Evolutionary conservation across 2,113 vertebrate species (phyloP).

Genomic region (Thinocorus orbignyianus): DNA sequence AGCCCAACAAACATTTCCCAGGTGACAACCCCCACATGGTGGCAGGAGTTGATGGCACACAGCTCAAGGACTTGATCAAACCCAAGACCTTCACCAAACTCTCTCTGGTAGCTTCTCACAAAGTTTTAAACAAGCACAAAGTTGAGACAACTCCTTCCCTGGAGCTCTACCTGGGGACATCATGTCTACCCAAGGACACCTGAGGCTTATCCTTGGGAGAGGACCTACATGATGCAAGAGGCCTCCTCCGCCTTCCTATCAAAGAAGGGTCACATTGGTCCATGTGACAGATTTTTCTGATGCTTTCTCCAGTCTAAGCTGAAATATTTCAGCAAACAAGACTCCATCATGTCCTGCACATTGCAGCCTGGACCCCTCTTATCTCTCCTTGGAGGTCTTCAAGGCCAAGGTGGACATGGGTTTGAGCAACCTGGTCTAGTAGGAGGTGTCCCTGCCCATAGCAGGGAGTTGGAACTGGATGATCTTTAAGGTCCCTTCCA

Average conservation of each 20-base stretch:
- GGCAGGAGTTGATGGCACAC: fast-evolving
- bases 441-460: background rate
- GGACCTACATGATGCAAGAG: background rate
- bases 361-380: background rate
- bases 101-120: background rate
- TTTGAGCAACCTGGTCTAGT: background rate
- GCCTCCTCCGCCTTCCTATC: background rate
- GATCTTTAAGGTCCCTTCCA: background rate
- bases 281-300: background rate
- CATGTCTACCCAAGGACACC: fast-evolving
- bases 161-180: background rate
- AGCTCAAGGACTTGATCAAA: background rate
- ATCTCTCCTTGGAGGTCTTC: background rate
- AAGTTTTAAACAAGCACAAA: background rate
- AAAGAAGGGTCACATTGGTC: background rate
- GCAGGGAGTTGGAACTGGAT: background rate
- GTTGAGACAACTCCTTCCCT: background rate
- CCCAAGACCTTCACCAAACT: background rate
- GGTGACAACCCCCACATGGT: fast-evolving
- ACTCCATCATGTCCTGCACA: background rate
- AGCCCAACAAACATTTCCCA: background rate
- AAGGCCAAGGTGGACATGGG: fast-evolving
- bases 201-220: background rate
- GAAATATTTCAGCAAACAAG: background rate
- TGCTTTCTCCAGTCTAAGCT: background rate